Evolutionary conservation across 2,797 vertebrate genomes (phyloP), one percentile per base, ranked within the genome.

Genomic region (Alectoris magna): DNA sequence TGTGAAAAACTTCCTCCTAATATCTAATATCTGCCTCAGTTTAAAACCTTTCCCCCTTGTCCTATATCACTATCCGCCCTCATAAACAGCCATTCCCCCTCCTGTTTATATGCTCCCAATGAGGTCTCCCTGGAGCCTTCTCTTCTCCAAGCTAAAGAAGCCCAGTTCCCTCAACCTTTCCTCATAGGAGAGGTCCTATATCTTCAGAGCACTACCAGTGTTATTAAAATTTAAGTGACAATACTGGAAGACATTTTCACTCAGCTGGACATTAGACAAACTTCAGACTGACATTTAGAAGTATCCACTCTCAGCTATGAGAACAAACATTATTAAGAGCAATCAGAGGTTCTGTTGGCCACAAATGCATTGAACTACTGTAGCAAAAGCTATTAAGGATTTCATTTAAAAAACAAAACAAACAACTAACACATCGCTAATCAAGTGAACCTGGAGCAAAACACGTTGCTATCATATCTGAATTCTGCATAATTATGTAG

Each of bases 281-380:
- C 14, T 89, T 90, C 67, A 74, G 12, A 41, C 6, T 2, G 2
- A 53, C 49, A 53, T 56, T 87, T 56, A 71, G 9, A 89, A 71
- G 4, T 10, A 58, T n/a, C 38, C 1, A 2, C 11, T 11, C 24
- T 93, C 64, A 44, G 22, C 1, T 84, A 22, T 53, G 31, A 21
- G 17, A 23, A 18, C 19, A 41, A 1, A 2, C 46, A 38, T 10
- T 31, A 6, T 31, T 18, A 23, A 49, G n/a, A 68, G 39, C 60
- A 77, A 85, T 29, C 60, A 60, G 49, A 83, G 11, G 9, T 59
- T 55, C 18, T 63, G 11, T 36, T 2, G 84, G 14, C 14, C 14
- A 6, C 0, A 0, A 6, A 39, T 10, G 2, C 11, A 46, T n/a
- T 6, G 64, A 60, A 64, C 3, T 56, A 22, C 51, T 26, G 16